Evolutionary conservation across 35 echinoderm and acorn worm genomes (phyloP), one percentile per base, ranked within the genome.

Genomic region (Stichopus chloronotus): DNA sequence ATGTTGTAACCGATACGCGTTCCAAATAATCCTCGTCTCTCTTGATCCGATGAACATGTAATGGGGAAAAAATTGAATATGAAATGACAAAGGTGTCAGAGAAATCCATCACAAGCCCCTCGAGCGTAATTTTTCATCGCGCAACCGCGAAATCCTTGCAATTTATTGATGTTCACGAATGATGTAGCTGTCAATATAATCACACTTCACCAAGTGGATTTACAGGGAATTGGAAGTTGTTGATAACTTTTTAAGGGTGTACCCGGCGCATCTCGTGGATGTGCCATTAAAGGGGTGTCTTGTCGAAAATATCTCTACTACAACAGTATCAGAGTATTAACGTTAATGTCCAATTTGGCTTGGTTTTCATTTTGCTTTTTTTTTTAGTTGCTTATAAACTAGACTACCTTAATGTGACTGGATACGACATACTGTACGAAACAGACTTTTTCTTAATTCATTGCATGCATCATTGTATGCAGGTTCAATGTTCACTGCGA

Each of bases 71-170:
- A n/a, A n/a, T 58, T 85, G 17, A 58, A 58, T 58, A 85, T 85
- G 57, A 85, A 58, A 58, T 85, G 82, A 58, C 55, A 58, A 58
- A 85, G 82, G 82, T 85, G 82, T 85, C 17, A 85, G 14, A 85
- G 53, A 20, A 56, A 85, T 85, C 82, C 55, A 59, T 85, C 82
- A 85, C 56, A 74, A 85, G 21, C 80, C 80, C 55, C 80, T 85
- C 55, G 55, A n/a, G 57, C 57, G 82, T 85, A 56, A 85, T 85
- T 58, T 85, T 58, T 85, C 82, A 59, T 85, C 80, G 55, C 12
- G 11, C 52, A 54, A 17, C 80, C 80, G 19, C 55, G 43, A 83
- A 83, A 55, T 56, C 57, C 55, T 25, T 85, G 57, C 54, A 85
- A 85, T 58, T 85, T 19, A 85, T 85, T 85, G 55, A 85, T 85